Base-by-base conservation (phyloP, 2,888 invertebrate species). In the Crematogaster levior region DNA sequence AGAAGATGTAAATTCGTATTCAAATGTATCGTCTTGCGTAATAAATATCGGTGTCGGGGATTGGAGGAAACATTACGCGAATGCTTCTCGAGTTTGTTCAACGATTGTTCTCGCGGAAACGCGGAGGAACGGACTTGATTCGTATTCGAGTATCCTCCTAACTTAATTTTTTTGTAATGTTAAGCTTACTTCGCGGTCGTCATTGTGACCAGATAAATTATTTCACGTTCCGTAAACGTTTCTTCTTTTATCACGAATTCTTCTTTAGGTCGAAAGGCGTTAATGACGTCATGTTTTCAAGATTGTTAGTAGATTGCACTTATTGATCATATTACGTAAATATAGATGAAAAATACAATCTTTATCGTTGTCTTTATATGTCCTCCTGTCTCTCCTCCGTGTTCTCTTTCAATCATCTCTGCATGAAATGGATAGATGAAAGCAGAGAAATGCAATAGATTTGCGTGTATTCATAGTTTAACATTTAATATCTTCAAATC, bases 21-120 rank as follows among this genome's bases (percentile, higher is more conserved):
- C 12, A 77, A 40, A 77, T 43, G 24, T 18, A 30, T 53, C 80
- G 15, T 27, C 81, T 48, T 82, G 83, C 48, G 5, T 74, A 82
- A 77, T 66, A 43, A 79, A 24, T 40, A 65, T 68, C 65, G 89
- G 89, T 89, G 89, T 66, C 70, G 86, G 85, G 83, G 74, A 84
- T 86, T 85, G 70, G 85, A 87, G 56, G 24, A 34, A 79, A 58
- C 12, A 21, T 51, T 56, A 43, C 43, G 75, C 80, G 91, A 92
- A 92, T 92, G 87, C 92, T 81, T 91, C 85, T 92, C 88, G 92
- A 92, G 92, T 90, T 89, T 88, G 91, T 90, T 92, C 90, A 72
- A 83, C 51, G 80, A 60, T 21, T 65, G 40, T 18, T 63, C 56
- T 56, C n/a, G 18, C 30, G 30, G 24, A 37, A 48, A 27, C 18